Percentiles rank a stretch among this genome's conserved stretches.
phyloP scores from a whole-genome alignment of 2,113 vertebrate genomes.

The Phrynosoma blainvillii region DNA sequence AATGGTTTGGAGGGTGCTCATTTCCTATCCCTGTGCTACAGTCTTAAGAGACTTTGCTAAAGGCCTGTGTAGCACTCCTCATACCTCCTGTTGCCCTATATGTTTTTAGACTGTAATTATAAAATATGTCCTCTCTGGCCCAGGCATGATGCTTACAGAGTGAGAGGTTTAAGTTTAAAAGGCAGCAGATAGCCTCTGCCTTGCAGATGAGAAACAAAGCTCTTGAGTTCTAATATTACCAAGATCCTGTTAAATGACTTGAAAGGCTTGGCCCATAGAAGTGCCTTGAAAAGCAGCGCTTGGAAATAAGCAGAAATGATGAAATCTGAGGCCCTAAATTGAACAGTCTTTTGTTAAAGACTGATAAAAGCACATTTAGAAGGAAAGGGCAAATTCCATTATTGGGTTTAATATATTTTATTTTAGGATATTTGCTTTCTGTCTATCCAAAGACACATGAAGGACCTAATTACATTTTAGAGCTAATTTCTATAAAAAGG shows the following conservation, averaged over 20 bases:
- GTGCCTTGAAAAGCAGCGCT: not conserved
- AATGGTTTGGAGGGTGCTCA: too few species aligned
- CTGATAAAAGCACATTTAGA: not conserved
- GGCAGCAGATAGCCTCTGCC: not conserved
- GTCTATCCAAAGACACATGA: constrained; percentile 1
- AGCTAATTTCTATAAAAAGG: not conserved
- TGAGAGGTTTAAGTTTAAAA: too few species aligned
- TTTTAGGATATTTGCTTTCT: not conserved
- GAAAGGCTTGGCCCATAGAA: not conserved
- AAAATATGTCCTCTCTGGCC: not conserved
- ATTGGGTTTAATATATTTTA: constrained; percentile 2
- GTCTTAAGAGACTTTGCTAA: not conserved
- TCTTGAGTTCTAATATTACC: too few species aligned
- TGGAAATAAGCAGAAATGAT: not conserved
- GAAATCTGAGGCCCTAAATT: constrained; percentile 8
- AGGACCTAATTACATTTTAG: constrained; percentile 1
- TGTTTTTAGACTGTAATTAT: not conserved
- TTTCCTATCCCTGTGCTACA: not conserved
- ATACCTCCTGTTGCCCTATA: too few species aligned
- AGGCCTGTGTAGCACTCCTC: not conserved
- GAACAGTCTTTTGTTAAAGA: not conserved
- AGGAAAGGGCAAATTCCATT: not conserved
- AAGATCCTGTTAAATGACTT: not conserved
- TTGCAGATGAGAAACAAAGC: not conserved
- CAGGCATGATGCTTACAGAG: not conserved